Percentiles rank a stretch among this genome's conserved stretches.
phyloP scores from a whole-genome alignment of 2,888 invertebrate species.

The Trichopoda pennipes region DNA sequence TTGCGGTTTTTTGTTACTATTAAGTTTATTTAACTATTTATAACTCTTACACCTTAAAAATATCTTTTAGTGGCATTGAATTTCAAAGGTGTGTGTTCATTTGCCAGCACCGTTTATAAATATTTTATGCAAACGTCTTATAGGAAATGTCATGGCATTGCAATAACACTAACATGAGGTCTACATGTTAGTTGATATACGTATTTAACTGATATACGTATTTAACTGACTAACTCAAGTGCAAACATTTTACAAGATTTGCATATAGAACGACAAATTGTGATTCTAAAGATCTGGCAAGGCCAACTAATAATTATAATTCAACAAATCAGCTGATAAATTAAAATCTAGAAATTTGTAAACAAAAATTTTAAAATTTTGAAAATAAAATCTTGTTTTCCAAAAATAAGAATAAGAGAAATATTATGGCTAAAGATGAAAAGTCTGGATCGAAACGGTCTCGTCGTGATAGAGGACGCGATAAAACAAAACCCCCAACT shows the following conservation, averaged over 20 bases:
- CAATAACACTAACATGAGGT: too few species aligned
- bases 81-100: too few species aligned
- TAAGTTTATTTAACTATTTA: too few species aligned
- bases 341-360: background rate
- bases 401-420: background rate
- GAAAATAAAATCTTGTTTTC: background rate
- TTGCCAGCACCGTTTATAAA: too few species aligned
- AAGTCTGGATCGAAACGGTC: conserved; percentile 51
- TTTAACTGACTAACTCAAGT: too few species aligned
- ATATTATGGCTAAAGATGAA: conserved; percentile 72
- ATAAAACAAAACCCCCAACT: conserved; percentile 72
- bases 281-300: conserved; percentile 2
- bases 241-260: background rate
- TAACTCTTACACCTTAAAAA: too few species aligned
- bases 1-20: too few species aligned
- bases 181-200: too few species aligned
- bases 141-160: too few species aligned
- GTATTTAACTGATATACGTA: too few species aligned
- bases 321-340: conserved; percentile 29
- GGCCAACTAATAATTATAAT: background rate
- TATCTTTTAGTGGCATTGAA: too few species aligned
- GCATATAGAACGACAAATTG: background rate
- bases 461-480: conserved; percentile 70
- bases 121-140: too few species aligned
- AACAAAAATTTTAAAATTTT: conserved; percentile 30